Conservation (phyloP, 2,797 vertebrate species). For the Platalea minor region DNA sequence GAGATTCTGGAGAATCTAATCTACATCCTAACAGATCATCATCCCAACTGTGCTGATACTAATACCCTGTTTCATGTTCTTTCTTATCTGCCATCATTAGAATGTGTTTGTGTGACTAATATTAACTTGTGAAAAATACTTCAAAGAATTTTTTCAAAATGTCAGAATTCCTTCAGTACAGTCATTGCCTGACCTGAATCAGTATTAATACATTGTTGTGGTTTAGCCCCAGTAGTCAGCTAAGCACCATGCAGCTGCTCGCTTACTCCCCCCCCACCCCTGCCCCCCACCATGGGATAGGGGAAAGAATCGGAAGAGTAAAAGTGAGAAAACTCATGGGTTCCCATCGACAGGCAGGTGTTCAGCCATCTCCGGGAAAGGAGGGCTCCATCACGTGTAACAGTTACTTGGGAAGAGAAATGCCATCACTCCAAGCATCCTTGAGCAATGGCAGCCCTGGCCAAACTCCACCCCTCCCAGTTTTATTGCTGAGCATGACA, state of each 20-base stretch:
- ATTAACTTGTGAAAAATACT: neutral
- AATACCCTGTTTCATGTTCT: neutral
- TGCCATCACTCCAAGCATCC: rapidly evolving
- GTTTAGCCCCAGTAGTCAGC: neutral
- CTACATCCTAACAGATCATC: neutral
- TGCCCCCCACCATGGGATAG: rapidly evolving
- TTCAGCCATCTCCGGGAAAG: neutral
- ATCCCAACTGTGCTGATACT: neutral
- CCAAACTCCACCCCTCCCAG: neutral
- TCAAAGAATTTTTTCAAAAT: neutral
- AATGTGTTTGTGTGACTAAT: neutral
- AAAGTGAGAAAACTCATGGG: neutral
- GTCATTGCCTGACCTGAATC: neutral
- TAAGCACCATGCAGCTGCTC: rapidly evolving
- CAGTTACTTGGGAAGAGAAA: neutral
- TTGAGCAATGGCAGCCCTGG: neutral
- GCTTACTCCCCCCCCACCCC: rapidly evolving
- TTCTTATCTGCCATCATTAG: neutral
- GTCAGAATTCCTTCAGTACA: neutral
- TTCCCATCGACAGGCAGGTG: rapidly evolving
- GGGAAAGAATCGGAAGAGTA: neutral
- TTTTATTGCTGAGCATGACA: neutral
- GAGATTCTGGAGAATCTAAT: neutral
- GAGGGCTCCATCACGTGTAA: rapidly evolving
- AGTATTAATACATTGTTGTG: neutral